Evolutionary conservation across 2,113 vertebrate species (phyloP).

Genomic region (Cygnus atratus): DNA sequence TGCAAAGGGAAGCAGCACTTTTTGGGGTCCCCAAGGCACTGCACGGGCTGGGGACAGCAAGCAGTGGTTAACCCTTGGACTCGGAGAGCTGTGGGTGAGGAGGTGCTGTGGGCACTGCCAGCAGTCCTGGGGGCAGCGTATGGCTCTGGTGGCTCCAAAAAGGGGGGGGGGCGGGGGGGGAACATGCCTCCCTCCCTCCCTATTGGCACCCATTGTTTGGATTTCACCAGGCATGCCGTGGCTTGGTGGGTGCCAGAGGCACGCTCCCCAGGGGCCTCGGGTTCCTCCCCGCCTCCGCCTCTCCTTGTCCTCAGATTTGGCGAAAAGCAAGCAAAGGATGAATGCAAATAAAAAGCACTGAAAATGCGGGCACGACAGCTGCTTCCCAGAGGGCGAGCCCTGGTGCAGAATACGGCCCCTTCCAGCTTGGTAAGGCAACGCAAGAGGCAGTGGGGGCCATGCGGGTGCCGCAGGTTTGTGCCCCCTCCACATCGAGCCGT

Average conservation of each 20-base stretch:
- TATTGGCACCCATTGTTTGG: not conserved
- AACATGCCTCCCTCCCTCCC: not conserved
- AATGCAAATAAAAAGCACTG: not conserved
- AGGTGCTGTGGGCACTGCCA: not conserved
- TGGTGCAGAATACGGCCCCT: too few species aligned
- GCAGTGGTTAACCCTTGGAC: not conserved
- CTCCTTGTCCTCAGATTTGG: not conserved
- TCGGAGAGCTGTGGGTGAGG: rapidly evolving
- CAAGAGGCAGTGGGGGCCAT: not conserved
- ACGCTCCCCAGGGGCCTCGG: not conserved
- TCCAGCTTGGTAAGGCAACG: not conserved
- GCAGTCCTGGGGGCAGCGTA: not conserved
- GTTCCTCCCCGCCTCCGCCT: not conserved
- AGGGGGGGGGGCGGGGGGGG: not conserved
- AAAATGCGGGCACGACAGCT: not conserved
- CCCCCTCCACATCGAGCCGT: not conserved
- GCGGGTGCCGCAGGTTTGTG: not conserved
- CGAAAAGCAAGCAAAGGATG: not conserved
- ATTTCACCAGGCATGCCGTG: rapidly evolving
- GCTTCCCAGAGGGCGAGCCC: not conserved
- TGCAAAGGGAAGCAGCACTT: not conserved
- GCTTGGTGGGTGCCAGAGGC: not conserved
- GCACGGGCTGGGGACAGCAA: rapidly evolving
- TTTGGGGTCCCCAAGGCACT: not conserved
- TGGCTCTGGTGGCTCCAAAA: not conserved